Evolutionary conservation across 1,140 invertebrate genomes (phyloP).

Genomic region (Nephila pilipes): DNA sequence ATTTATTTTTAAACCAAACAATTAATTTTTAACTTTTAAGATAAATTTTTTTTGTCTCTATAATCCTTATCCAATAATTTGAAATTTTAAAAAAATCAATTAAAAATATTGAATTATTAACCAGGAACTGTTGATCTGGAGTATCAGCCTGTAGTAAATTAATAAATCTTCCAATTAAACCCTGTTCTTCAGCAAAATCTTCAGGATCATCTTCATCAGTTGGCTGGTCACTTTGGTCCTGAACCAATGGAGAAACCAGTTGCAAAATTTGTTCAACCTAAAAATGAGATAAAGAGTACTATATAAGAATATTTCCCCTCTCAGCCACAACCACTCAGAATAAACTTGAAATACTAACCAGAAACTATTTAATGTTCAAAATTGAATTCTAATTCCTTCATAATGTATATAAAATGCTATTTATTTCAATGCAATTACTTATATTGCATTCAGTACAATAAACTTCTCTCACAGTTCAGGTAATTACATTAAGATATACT

Average conservation of each 20-base stretch:
- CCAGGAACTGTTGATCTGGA: constrained; percentile 95
- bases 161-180: constrained; percentile 92
- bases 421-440: too few species aligned
- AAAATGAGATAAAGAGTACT: constrained; percentile 61
- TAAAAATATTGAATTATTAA: constrained; percentile 72
- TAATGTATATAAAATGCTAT: too few species aligned
- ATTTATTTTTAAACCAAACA: too few species aligned
- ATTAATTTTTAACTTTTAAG: too few species aligned
- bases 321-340: constrained; percentile 46
- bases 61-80: too few species aligned
- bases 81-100: background rate
- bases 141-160: constrained; percentile 92
- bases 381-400: too few species aligned
- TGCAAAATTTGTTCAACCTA: constrained; percentile 89
- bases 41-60: too few species aligned
- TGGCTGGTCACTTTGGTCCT: constrained; percentile 91
- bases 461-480: too few species aligned
- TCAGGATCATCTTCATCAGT: constrained; percentile 90
- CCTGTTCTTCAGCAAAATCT: constrained; percentile 98
- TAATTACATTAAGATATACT: too few species aligned
- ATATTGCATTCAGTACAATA: too few species aligned
- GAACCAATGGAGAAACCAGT: constrained; percentile 92
- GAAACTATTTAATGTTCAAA: background rate
- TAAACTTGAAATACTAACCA: constrained; percentile 48
- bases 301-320: background rate